Base-by-base conservation (phyloP, 2,113 vertebrate species). In the Puntigrus tetrazona region DNA sequence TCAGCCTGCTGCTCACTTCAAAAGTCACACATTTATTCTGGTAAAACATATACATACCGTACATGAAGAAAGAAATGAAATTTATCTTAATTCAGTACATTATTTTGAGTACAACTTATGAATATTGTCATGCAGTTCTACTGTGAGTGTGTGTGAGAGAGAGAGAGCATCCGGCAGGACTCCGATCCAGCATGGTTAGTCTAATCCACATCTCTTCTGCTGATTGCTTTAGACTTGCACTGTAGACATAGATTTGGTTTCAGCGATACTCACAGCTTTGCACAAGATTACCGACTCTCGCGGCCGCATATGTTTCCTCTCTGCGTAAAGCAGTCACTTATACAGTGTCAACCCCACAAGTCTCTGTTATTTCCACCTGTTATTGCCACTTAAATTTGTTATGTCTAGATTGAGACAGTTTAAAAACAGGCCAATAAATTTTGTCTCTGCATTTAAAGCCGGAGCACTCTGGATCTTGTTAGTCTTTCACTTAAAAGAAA, bases 351-450 rank as follows among this genome's bases (percentile, higher is more conserved):
- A 14, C 50, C 20, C 9, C 22, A 7, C 20, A 57, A 57, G 31
- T 57, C 75, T 57, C 47, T 57, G 75, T 34, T 77, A 55, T 77
- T 55, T 77, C 50, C 75, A 77, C 75, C 75, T 77, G 75, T 57
- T 57, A 78, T 38, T 78, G 50, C 31, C 75, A 78, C 50, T 78
- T 78, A 25, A 7, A 59, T 34, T 7, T 78, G 75, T 78, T 59
- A 78, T 78, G 75, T 78, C 75, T 78, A 34, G 52, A 59, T 59
- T 34, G 34, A 57, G 75, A 78, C 75, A 25, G 75, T 59, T 38
- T 78, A 38, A 78, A 78, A 34, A 59, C 52, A 25, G 34, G 57
- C 31, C 52, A 38, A 59, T 78, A 78, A 78, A 78, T 25, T 3
- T 0, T 59, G 75, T 78, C 75, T 78, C 75, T 57, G 31, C 29